These are phyloP conservation scores for Bambusicola thoracicus DNA, from an alignment of 2,113 vertebrate genomes.

Conservation along the genomic window DNA sequence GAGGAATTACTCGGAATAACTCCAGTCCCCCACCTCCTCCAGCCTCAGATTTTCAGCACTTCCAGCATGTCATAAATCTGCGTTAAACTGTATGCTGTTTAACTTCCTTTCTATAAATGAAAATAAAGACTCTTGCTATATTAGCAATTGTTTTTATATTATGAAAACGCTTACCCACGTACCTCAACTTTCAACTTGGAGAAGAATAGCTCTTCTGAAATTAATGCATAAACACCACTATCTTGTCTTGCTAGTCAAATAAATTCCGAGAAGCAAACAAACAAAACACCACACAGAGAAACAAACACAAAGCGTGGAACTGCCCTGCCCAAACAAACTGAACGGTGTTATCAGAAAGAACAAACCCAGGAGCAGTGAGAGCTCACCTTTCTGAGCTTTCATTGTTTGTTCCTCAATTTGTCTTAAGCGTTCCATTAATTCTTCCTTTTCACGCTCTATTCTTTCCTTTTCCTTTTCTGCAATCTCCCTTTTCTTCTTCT, in stretches of 20 bases:
- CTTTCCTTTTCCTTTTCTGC: constrained; percentile 97
- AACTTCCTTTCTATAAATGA: not conserved
- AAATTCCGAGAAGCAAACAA: not conserved
- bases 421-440: constrained; percentile 90
- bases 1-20: not conserved
- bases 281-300: not conserved
- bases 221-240: not conserved
- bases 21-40: not conserved
- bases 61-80: not conserved
- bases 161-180: not conserved
- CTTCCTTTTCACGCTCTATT: constrained; percentile 96
- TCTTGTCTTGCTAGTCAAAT: not conserved
- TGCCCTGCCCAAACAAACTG: not conserved
- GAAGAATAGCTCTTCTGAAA: not conserved
- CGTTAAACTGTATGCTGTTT: not conserved
- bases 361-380: not conserved
- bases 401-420: constrained; percentile 96
- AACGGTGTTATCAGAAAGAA: not conserved
- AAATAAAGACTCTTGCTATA: not conserved
- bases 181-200: not conserved
- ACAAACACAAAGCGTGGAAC: not conserved
- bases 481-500: constrained; percentile 96
- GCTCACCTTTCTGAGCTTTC: constrained; percentile 93
- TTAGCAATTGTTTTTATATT: not conserved
- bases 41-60: not conserved